Base-by-base conservation (phyloP, 1,140 invertebrate genomes). In the Caenorhabditis inopinata region DNA sequence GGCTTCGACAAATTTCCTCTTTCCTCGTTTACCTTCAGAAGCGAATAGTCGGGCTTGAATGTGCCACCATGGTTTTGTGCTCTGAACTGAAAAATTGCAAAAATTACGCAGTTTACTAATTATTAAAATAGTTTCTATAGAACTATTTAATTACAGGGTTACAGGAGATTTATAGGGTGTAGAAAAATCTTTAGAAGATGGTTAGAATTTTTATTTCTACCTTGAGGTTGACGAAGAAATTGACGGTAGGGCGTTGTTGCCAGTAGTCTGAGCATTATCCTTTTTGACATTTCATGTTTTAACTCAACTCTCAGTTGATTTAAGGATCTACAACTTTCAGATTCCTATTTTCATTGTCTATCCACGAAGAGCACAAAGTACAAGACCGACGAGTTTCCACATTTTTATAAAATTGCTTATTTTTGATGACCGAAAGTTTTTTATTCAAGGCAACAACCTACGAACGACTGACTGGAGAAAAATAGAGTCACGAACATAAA, bases 1-100 rank as follows among this genome's bases (percentile, higher is more conserved):
- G 14, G 81, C 38, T 14, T 83, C 82, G 7, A 83, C 80, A 45
- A 68, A 83, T 38, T 83, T 83, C 4, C 74, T 21, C 73, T 68
- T 83, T n/a, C 62, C 47, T 51, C 74, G 74, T 73, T 73, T 74
- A 25, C 79, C 42, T 27, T 79, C 32, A n/a, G 32, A 47, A 9
- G 49, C 78, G 21, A 45, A 81, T 18, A 51, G 47, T 32, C n/a
- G 47, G 27, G n/a, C 7, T 38, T 38, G 32, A 42, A 68, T 42
- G 5, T 23, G 11, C 48, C 48, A 51, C 32, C 29, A 68, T 68
- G 58, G 6, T 42, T 5, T 42, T 42, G 38, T 42, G 14, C 9
- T 68, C 32, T 68, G 58, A 18, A 68, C 58, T 68, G 32, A 35
- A 42, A 42, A 7, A 7, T 42, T 42, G n/a, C n/a, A n/a, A n/a